Conservation (phyloP, 2,113 vertebrate species). For the Bettongia penicillata region DNA sequence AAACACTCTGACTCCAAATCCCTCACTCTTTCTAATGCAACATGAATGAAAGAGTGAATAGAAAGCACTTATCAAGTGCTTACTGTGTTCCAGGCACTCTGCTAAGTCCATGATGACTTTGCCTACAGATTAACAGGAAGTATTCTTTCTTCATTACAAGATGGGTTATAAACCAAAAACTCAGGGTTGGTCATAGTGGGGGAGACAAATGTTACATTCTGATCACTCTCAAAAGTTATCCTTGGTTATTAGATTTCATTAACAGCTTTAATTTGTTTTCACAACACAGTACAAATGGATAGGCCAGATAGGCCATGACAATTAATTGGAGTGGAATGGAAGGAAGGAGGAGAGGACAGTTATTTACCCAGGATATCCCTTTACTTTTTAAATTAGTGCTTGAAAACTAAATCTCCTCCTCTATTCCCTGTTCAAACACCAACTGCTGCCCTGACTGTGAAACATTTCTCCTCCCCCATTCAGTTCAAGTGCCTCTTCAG, state of each 20-base stretch:
- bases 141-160: not conserved
- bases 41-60: not conserved
- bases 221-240: not conserved
- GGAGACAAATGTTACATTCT: not conserved
- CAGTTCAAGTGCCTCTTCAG: not conserved
- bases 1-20: not conserved
- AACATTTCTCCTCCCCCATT: constrained; percentile 1
- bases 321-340: not conserved
- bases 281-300: not conserved
- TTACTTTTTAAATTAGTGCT: not conserved
- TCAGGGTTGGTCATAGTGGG: not conserved
- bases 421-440: not conserved
- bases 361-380: not conserved
- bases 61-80: not conserved
- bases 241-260: not conserved
- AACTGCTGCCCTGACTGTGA: not conserved
- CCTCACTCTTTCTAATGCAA: not conserved
- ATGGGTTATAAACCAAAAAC: not conserved
- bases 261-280: not conserved
- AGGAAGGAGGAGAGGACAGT: not conserved
- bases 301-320: not conserved
- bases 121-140: not conserved
- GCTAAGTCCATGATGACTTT: not conserved
- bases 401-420: not conserved
- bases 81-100: not conserved